Conservation (phyloP, 2,797 vertebrate genomes). For the Pterois miles region DNA sequence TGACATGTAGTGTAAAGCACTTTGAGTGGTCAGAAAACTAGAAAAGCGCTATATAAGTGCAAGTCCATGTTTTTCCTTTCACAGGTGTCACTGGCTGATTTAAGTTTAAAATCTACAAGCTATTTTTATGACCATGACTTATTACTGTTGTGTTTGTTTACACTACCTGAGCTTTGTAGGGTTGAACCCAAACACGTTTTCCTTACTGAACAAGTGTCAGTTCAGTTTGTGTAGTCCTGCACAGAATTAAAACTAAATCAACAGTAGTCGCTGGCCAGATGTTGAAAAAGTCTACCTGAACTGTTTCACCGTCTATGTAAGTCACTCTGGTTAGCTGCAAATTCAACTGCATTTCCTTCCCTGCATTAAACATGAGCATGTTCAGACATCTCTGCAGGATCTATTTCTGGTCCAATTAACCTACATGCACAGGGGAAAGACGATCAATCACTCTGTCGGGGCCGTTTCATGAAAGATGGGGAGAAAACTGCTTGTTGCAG, state of each 20-base stretch:
- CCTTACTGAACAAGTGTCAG: not conserved
- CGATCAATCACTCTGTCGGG: constrained; percentile 8
- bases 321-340: not conserved
- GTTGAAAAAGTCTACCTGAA: not conserved
- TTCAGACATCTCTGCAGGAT: not conserved
- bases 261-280: not conserved
- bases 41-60: too few relatives aligned
- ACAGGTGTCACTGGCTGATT: not conserved
- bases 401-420: constrained; percentile 24
- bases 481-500: not conserved
- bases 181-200: not conserved
- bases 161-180: not conserved
- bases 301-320: not conserved
- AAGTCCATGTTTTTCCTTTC: too few relatives aligned
- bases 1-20: too few relatives aligned
- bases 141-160: not conserved
- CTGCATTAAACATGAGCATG: not conserved
- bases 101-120: not conserved
- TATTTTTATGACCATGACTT: not conserved
- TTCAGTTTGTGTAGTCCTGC: not conserved
- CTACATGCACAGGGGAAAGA: not conserved
- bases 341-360: not conserved
- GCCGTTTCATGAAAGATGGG: not conserved
- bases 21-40: too few relatives aligned
- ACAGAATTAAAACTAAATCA: not conserved